phyloP scores from a whole-genome alignment of 2,113 vertebrate species.

The Porphyrio hochstetteri region DNA sequence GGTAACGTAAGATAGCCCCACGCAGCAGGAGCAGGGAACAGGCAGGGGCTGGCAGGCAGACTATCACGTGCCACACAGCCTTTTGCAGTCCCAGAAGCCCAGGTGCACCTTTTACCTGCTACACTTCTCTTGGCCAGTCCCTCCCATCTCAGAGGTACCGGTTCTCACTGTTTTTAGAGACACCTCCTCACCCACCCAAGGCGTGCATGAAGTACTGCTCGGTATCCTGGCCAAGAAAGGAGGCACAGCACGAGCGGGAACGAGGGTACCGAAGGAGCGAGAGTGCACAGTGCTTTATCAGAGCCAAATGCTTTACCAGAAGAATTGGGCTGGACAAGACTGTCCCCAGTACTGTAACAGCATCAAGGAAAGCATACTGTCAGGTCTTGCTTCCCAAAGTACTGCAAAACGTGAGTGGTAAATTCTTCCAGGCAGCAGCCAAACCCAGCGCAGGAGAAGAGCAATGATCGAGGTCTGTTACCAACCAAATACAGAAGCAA shows the following conservation, averaged over 20 bases:
- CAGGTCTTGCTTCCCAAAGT: not conserved
- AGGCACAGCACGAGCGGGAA: not conserved
- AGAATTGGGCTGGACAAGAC: not conserved
- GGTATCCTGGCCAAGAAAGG: not conserved
- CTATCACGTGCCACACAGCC: not conserved
- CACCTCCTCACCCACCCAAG: not conserved
- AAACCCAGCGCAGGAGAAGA: not conserved
- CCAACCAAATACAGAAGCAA: not conserved
- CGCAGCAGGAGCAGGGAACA: not conserved
- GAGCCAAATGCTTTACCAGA: not conserved
- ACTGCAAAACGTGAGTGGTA: not conserved
- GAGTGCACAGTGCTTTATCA: not conserved
- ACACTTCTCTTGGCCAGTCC: not conserved
- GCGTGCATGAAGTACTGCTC: not conserved
- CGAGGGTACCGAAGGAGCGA: not conserved
- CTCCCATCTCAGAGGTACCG: not conserved
- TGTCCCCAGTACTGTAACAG: fast-evolving
- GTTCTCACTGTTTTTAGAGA: not conserved
- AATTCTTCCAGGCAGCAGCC: not conserved
- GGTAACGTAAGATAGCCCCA: not conserved
- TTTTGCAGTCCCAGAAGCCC: not conserved
- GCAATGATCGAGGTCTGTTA: not conserved
- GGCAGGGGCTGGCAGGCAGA: not conserved
- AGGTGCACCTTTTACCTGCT: not conserved
- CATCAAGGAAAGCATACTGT: not conserved